A percentile compares a stretch with the other conserved stretches of the same genome.
Evolutionary conservation across 1,140 invertebrate genomes (phyloP).

Genomic region (Phymorhynchus buccinoides): DNA sequence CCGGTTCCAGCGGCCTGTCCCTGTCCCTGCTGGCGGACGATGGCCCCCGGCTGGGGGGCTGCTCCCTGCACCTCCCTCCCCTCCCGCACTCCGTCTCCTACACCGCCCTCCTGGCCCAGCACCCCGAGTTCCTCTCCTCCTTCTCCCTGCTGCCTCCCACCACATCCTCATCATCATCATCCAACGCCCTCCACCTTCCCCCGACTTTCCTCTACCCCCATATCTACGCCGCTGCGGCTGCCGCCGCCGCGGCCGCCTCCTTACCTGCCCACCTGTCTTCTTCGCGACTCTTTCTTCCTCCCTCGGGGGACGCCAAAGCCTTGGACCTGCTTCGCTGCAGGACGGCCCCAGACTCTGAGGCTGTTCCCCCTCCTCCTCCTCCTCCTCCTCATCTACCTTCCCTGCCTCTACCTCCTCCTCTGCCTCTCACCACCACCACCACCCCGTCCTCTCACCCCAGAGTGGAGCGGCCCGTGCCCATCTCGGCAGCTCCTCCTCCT

Average conservation of each 20-base stretch:
- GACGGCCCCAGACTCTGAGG: conserved; percentile 5
- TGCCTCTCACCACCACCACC: not conserved
- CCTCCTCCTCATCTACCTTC: not conserved
- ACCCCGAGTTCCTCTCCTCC: conserved; percentile 46
- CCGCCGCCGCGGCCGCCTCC: conserved; percentile 48
- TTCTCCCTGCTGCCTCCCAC: conserved; percentile 56
- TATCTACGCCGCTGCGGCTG: conserved; percentile 44
- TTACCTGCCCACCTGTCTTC: conserved; percentile 53
- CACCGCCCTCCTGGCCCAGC: conserved; percentile 56
- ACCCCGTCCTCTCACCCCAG: conserved; percentile 4
- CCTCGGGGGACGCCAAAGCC: conserved; percentile 59
- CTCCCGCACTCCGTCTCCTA: conserved; percentile 52
- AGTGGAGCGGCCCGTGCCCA: conserved; percentile 32
- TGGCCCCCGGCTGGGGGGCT: conserved; percentile 47
- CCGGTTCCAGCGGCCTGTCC: conserved; percentile 60
- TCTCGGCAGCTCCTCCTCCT: not conserved
- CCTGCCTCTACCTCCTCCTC: not conserved
- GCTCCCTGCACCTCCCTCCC: conserved; percentile 40
- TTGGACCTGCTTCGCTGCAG: conserved; percentile 61
- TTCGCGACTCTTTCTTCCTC: conserved; percentile 57
- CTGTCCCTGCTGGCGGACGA: conserved; percentile 63
- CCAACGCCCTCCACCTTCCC: conserved; percentile 47
- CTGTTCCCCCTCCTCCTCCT: not conserved
- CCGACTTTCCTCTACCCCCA: conserved; percentile 65
- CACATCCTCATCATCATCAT: conserved; percentile 46